Conservation (phyloP, 2,113 vertebrate genomes). For the Neotoma lepida region DNA sequence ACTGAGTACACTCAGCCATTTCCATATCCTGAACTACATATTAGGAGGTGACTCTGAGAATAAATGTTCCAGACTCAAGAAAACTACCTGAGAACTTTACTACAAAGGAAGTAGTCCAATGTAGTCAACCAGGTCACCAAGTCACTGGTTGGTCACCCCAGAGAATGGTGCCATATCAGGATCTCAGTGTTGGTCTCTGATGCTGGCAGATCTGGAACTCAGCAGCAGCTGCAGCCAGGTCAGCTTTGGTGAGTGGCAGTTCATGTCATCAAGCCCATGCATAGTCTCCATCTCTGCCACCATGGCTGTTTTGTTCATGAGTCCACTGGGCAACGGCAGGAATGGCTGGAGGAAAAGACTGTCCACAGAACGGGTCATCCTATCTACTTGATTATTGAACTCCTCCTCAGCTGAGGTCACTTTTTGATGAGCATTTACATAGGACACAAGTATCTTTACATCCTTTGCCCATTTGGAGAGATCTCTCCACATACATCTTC, state of each 20-base stretch:
- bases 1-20: background rate
- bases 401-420: background rate
- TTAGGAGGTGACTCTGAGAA: background rate
- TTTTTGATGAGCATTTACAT: background rate
- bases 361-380: background rate
- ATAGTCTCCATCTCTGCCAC: background rate
- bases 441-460: background rate
- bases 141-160: background rate
- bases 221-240: background rate
- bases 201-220: background rate
- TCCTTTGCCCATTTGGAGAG: background rate
- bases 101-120: background rate
- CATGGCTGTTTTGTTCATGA: background rate
- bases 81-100: background rate
- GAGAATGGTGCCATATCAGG: background rate
- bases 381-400: background rate
- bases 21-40: background rate
- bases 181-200: background rate
- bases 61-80: background rate
- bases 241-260: background rate
- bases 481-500: background rate
- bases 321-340: background rate
- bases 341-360: background rate
- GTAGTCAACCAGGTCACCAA: background rate
- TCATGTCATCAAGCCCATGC: background rate